Base-by-base conservation (phyloP, 2,113 vertebrate species). In the Oncorhynchus kisutch region DNA sequence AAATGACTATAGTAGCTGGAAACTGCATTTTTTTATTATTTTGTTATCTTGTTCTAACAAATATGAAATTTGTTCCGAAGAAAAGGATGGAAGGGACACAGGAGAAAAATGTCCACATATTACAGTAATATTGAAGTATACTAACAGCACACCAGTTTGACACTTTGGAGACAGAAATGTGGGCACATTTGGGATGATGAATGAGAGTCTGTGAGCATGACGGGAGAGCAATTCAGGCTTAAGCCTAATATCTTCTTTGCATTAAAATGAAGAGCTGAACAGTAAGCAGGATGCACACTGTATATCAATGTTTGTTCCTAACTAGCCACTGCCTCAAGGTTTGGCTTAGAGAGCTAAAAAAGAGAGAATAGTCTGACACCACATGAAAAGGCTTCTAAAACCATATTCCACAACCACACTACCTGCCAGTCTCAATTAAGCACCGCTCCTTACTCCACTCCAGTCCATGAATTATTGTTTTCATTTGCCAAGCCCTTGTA, bases 341-440 rank as follows among this genome's bases (percentile, higher is more conserved):
- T 51, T 12, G 25, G 22, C 3, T 66, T 20, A 65, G 64, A n/a
- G 16, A 48, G 54, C 54, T 12, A 59, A 25, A 24, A 3, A 9
- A 70, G 18, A 64, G 7, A 67, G 27, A 80, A 83, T 22, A 54
- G 59, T 22, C 34, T 66, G 74, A 67, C 27, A 39, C n/a, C 3
- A 69, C 18, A 68, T 39, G 7, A 72, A 72, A 72, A 39, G 57
- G 4, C 29, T 69, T 67, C 67, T 18, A n/a, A 59, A 67, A 72
- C 48, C 5, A 67, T 1, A 34, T 31, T 4, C 69, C 69, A 51
- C 73, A 72, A 22, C 71, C 27, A 68, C 51, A 67, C 25, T 68
- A 57, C 69, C 68, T 51, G 67, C 59, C 68, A 62, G 29, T 29
- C 25, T 73, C 67, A 77, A 78, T 81, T 62, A 80, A 68, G 67